Evolutionary conservation across 2,888 invertebrate species (phyloP).

Genomic region (Brachypterus glaber): DNA sequence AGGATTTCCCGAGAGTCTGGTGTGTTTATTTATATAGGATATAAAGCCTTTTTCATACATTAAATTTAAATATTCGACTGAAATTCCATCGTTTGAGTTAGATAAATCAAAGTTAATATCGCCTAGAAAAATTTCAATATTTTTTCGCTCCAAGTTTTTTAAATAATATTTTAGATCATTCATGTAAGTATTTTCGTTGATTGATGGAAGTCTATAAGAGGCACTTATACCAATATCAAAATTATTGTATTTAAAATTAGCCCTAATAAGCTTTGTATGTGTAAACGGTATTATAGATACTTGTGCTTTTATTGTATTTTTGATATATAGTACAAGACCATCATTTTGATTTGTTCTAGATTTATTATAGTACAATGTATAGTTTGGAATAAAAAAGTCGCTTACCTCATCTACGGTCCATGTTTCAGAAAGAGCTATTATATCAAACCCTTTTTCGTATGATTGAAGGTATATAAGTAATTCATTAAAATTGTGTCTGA

Average conservation of each 20-base stretch:
- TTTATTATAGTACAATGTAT: background rate
- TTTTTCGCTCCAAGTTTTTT: background rate
- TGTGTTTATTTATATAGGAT: background rate
- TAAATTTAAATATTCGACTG: background rate
- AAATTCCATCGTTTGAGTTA: background rate
- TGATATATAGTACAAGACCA: background rate
- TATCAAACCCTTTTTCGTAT: background rate
- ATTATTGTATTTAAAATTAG: background rate
- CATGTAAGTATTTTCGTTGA: background rate
- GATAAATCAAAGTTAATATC: background rate
- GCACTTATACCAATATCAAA: background rate
- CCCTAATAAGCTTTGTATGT: background rate
- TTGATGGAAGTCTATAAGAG: background rate
- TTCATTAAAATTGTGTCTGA: background rate
- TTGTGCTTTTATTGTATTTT: background rate
- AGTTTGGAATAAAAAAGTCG: background rate
- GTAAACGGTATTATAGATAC: background rate
- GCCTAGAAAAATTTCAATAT: background rate
- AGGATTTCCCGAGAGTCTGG: background rate
- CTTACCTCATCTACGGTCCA: background rate
- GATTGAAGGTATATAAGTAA: background rate
- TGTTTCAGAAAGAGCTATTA: background rate
- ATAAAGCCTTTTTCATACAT: background rate
- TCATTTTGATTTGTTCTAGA: background rate
- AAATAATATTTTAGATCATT: background rate